Evolutionary conservation across 2,888 invertebrate genomes (phyloP), one percentile per base, ranked within the genome.

Genomic region (Drosophila kambysellisi): DNA sequence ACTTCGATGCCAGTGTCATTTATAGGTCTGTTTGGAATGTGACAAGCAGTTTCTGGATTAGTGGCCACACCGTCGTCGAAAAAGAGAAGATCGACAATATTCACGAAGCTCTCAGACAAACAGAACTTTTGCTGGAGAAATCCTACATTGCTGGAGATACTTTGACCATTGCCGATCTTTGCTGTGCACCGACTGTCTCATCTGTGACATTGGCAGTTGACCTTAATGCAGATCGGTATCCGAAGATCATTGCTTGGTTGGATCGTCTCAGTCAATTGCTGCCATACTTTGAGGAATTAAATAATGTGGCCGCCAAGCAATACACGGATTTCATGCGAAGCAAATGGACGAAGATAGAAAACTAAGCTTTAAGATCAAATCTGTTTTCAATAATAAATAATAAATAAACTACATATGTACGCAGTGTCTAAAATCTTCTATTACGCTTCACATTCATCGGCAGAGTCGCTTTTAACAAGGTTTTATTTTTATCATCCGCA

Each of bases 151-250:
- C 76, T 6, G 90, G 88, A 5, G 80, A 90, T 53, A 56, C 71
- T 5, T 9, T 91, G 17, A 90, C 91, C 8, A 79, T 91, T 63
- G 91, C 90, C 1, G 91, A 91, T 66, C 81, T 91, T 33, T 85
- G 82, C 60, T 74, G 79, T 53, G 76, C 74, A 0, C 61, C 82
- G 0, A 80, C 83, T 0, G 62, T 86, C 20, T 59, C 86, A 8
- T 76, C 82, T 0, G 3, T 82, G 1, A 57, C 67, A 5, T 57
- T 71, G 6, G 51, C 88, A 6, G 53, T 80, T 2, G 84, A 85
- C 1, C 60, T 90, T 50, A 78, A 84, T 43, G 54, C 79, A 6
- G 30, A 62, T 0, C 82, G 77, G 25, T 85, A 79, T 66, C 86
- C 90, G 0, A 91, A 86, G 46, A 35, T 90, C 6, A 52, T 41